Evolutionary conservation across 2,113 vertebrate species (phyloP).

Genomic region (Oceanites oceanicus): DNA sequence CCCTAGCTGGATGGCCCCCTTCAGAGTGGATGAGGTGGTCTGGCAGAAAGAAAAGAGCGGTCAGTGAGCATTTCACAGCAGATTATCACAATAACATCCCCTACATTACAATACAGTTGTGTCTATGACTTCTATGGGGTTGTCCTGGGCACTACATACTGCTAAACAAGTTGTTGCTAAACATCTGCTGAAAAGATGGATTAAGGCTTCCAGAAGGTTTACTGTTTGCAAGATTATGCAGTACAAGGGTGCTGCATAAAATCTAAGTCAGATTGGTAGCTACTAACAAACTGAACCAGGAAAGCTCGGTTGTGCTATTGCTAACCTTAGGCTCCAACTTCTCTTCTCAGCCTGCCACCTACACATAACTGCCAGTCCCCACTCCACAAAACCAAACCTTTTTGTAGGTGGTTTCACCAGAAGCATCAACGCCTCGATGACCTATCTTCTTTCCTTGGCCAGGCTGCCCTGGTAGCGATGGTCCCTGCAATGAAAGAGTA

Average conservation of each 20-base stretch:
- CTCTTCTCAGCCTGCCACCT: not conserved
- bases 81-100: not conserved
- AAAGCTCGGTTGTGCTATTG: not conserved
- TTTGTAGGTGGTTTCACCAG: constrained; percentile 97
- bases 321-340: not conserved
- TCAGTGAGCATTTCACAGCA: not conserved
- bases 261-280: not conserved
- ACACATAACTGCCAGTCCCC: no score
- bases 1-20: constrained; percentile 98
- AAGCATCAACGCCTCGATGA: constrained; percentile 93
- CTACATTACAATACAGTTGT: not conserved
- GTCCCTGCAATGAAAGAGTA: constrained; percentile 73
- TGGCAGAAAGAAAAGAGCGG: constrained; percentile 39
- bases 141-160: not conserved
- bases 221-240: not conserved
- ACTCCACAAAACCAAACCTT: constrained; percentile 76
- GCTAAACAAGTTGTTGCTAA: not conserved
- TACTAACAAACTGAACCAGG: not conserved
- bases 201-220: not conserved
- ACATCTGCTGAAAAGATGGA: not conserved
- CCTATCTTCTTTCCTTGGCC: constrained; percentile 91
- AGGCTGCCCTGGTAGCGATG: constrained; percentile 76
- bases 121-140: not conserved
- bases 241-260: not conserved
- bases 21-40: constrained; percentile 97